A percentile compares a stretch with the other conserved stretches of the same genome.
Evolutionary conservation across 2,797 vertebrate genomes (phyloP).

Genomic region (Coreius guichenoti): DNA sequence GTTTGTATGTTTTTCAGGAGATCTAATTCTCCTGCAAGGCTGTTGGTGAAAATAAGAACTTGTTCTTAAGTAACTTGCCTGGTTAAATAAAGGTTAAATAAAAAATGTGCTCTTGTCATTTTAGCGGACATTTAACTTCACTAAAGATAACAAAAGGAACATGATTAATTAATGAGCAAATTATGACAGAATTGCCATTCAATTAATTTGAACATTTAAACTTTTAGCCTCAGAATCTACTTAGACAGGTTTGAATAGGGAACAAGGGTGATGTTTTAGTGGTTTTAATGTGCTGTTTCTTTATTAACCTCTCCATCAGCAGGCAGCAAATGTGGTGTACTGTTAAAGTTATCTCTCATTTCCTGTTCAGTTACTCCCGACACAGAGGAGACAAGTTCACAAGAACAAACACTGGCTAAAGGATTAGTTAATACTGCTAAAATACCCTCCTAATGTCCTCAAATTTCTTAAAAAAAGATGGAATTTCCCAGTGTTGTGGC

Average conservation of each 20-base stretch:
- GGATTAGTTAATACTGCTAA: slow-evolving; percentile 28
- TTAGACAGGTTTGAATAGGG: background rate
- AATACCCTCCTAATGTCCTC: slow-evolving; percentile 42
- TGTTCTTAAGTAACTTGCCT: no score
- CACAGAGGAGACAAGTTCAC: slow-evolving; percentile 1
- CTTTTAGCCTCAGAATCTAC: background rate
- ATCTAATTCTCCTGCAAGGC: no score
- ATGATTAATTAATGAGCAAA: background rate
- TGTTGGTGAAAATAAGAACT: no score
- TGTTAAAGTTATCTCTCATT: slow-evolving; percentile 24
- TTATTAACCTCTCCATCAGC: slow-evolving; percentile 18
- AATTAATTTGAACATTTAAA: background rate
- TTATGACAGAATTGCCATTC: background rate
- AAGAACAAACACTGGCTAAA: slow-evolving; percentile 12
- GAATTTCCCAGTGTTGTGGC: slow-evolving; percentile 27
- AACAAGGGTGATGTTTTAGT: background rate
- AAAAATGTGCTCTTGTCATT: background rate
- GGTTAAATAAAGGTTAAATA: no score
- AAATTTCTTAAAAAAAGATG: slow-evolving; percentile 18
- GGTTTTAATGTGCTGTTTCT: slow-evolving; percentile 6
- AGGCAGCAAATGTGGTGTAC: background rate
- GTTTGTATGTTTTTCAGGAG: no score
- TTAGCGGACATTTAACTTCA: background rate
- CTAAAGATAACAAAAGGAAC: no score
- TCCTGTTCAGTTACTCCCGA: background rate